Conservation (phyloP, 2,113 vertebrate genomes). For the Hydrochoerus hydrochaeris region DNA sequence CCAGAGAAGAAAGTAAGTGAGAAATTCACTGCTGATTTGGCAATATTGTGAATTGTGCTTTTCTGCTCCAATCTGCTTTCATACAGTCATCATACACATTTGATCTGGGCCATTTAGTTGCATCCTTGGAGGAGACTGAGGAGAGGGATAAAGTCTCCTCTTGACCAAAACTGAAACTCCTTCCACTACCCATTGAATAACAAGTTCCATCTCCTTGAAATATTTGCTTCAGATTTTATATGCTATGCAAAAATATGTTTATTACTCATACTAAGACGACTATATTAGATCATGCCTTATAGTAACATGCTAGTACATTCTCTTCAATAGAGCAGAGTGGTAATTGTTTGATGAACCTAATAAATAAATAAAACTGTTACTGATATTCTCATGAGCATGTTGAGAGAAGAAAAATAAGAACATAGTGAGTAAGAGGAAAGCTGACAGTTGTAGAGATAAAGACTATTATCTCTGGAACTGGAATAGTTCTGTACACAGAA, state of each 20-base stretch:
- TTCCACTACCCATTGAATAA: neutral
- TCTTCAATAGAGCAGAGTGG: neutral
- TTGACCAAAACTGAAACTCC: neutral
- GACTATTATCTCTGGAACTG: neutral
- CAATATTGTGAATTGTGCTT: neutral
- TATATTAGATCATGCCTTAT: constrained; percentile 3
- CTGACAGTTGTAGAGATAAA: neutral
- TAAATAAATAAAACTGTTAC: neutral
- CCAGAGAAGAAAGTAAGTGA: neutral
- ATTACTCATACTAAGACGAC: constrained; percentile 1
- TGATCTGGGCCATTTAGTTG: neutral
- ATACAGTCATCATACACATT: neutral
- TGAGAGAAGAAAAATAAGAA: constrained; percentile 2
- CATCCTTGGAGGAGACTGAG: neutral
- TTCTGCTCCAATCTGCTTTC: neutral
- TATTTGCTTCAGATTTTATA: neutral
- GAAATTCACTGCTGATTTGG: neutral
- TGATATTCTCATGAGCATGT: neutral
- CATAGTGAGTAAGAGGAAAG: neutral
- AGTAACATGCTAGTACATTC: constrained; percentile 7
- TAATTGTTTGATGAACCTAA: constrained; percentile 22
- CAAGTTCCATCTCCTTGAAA: neutral
- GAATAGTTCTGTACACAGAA: neutral
- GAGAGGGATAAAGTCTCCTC: neutral
- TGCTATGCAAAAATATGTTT: neutral